Percentiles rank a stretch among this genome's conserved stretches.
phyloP scores from a whole-genome alignment of 1,140 invertebrate species.

The Samia ricini region DNA sequence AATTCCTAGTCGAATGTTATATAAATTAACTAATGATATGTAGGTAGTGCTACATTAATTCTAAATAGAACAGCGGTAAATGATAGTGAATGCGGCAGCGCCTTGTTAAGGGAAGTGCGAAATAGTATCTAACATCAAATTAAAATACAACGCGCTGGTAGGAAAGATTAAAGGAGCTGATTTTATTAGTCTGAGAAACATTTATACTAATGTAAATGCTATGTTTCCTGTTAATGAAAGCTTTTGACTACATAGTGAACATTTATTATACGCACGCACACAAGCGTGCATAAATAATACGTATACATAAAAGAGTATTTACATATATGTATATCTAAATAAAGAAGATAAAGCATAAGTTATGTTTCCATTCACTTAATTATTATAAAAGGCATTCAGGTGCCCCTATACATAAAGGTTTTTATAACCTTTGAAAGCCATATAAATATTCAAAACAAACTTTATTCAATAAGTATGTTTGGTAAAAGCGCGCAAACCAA shows the following conservation, averaged over 20 bases:
- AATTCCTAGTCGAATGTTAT: constrained; percentile 50
- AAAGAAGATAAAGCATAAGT: not conserved
- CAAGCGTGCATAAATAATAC: too few relatives aligned
- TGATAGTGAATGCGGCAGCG: constrained; percentile 29
- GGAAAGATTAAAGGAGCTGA: not conserved
- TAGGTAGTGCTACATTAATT: constrained; percentile 27
- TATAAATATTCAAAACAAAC: not conserved
- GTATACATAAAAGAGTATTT: not conserved
- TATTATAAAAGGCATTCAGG: not conserved
- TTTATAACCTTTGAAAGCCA: not conserved
- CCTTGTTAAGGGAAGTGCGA: constrained; percentile 13
- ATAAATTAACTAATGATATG: constrained; percentile 67
- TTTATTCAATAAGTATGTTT: not conserved
- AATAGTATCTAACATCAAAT: constrained; percentile 14
- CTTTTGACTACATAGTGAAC: too few relatives aligned
- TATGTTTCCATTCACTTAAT: not conserved
- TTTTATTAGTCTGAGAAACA: not conserved
- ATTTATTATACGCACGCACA: not conserved
- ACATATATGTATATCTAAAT: too few relatives aligned
- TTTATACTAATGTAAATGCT: constrained; percentile 6
- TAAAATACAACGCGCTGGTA: constrained; percentile 8
- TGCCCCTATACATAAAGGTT: not conserved
- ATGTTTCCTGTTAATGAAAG: not conserved
- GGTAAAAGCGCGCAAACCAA: not conserved
- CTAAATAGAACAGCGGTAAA: constrained; percentile 24